Percentiles rank a stretch among this genome's conserved stretches.
These are phyloP conservation scores for Caligus rogercresseyi DNA, from an alignment of 1,140 invertebrate genomes.

Conservation along the genomic window DNA sequence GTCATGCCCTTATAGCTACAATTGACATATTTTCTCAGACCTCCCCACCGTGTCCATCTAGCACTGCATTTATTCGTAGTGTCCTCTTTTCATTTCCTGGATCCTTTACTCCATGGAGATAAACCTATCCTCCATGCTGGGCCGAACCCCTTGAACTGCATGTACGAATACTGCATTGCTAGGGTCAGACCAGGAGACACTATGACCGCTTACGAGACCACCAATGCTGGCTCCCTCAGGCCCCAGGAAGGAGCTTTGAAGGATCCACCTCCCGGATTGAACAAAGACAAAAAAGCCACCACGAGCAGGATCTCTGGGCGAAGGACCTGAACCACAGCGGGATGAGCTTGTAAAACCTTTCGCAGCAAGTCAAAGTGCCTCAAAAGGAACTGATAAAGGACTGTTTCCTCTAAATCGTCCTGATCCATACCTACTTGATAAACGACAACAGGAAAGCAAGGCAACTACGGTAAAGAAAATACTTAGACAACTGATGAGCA, in stretches of 20 bases:
- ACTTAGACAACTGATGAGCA: no score
- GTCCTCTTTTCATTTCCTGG: background rate
- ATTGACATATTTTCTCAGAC: background rate
- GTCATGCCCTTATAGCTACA: background rate
- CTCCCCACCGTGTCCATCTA: conserved; percentile 13
- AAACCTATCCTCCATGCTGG: background rate
- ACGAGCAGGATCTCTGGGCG: background rate
- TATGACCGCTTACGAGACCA: background rate
- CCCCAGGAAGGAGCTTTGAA: background rate
- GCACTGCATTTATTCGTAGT: background rate
- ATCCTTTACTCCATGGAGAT: background rate
- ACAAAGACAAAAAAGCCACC: background rate
- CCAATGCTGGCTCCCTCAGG: background rate
- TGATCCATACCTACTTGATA: no score
- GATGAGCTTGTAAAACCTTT: background rate
- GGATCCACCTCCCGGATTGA: background rate
- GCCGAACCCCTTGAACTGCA: background rate
- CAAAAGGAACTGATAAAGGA: background rate
- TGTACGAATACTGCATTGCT: background rate
- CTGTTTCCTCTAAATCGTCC: conserved; percentile 11
- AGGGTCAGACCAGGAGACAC: background rate
- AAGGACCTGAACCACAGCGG: background rate
- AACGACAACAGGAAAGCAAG: no score
- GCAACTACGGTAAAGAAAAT: no score
- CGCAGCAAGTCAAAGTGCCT: background rate